Base-by-base conservation (phyloP, 2,113 vertebrate species). In the Catagonus wagneri region DNA sequence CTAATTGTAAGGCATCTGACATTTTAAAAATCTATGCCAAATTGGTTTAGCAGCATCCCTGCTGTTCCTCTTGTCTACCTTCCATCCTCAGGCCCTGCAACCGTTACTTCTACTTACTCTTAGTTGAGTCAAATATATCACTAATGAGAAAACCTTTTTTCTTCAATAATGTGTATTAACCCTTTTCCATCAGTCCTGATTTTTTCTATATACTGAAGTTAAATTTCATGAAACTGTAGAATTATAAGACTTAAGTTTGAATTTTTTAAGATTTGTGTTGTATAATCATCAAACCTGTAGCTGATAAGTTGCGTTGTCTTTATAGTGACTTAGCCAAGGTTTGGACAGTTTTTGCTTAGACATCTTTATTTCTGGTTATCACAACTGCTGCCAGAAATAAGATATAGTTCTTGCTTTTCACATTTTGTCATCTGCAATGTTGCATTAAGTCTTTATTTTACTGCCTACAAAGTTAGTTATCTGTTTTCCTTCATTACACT, bases 161-260 rank as follows among this genome's bases (percentile, higher is more conserved):
- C 25, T 68, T 83, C 75, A 84, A 50, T 3, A 60, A 92, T 39
- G 60, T 11, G 6, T 36, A 29, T 32, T 61, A 29, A 56, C 52
- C 12, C 3, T 61, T 92, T 95, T 69, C 50, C 16, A 54, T 75
- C 19, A 74, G 6, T 88, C 4, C 63, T 87, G 4, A 16, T 81
- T 12, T 9, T 56, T 87, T 83, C 50, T 25, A 84, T 75, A 84
- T 44, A 34, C 39, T 68, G 19, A 13, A 83, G 56, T 78, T 79
- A 90, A 93, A 81, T 75, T 95, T 74, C 80, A 76, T 66, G 27
- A 69, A 65, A 71, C 27, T 93, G 11, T 90, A 34, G 34, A 90
- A 75, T 91, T 88, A 58, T 27, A 68, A 93, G 76, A 44, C 52
- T 65, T 13, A 32, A 25, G 8, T 17, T 52, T 90, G 25, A 81